Base-by-base conservation (phyloP, 2,113 vertebrate genomes). In the Rallus limicola region DNA sequence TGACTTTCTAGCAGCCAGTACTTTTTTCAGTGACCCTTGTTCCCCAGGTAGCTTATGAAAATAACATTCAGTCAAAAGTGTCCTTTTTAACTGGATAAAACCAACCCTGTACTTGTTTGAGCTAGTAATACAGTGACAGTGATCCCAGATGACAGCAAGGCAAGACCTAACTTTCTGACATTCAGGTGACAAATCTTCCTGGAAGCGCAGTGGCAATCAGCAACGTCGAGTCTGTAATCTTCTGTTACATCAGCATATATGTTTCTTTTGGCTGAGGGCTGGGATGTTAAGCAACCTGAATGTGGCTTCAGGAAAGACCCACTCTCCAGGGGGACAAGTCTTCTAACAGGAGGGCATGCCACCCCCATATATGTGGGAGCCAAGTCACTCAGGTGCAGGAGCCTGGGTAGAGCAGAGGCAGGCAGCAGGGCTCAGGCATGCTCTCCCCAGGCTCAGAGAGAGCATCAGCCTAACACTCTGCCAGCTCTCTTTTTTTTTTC, bases 231-330 rank as follows among this genome's bases (percentile, higher is more conserved):
- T 38, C 17, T 82, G 40, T 90, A 56, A 53, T 48, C 25, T 80
- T 29, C 31, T 60, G 8, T 13, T 65, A 1, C 4, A 1, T 40
- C 3, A 7, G 14, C 25, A 20, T 14, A 1, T 34, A 46, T 0
- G 2, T 90, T 65, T 82, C 16, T 38, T 58, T 16, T 1, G 12
- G 24, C 48, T 52, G 36, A 36, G 34, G 13, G 25, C 55, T 58
- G 8, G 2, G n/a, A 50, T 9, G 9, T 59, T 77, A 12, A 52
- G 29, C 18, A 62, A 7, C 63, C 15, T 28, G 24, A 52, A n/a
- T 0, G 1, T 29, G 36, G 29, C 40, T n/a, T n/a, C 70, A 36
- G 15, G 88, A 76, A 81, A 18, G 38, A 25, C 23, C 46, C 1
- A 1, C 11, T 82, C 5, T 76, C 6, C 67, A n/a, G 58, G 34